Conservation (phyloP, 2,113 vertebrate genomes). For the Isichthys henryi region DNA sequence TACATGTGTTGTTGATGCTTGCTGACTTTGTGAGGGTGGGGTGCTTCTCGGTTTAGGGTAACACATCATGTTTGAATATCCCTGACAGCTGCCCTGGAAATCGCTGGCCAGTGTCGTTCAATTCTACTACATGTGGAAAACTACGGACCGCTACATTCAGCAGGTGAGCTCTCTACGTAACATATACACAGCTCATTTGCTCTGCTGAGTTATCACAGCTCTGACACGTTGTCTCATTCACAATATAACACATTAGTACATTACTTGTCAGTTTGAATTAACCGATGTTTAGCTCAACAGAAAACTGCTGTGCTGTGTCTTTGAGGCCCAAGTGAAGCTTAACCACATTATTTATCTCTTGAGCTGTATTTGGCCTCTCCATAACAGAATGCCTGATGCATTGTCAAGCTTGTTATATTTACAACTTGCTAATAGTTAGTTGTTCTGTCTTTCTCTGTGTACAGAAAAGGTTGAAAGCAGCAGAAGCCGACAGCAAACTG, state of each 20-base stretch:
- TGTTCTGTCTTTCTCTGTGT: not conserved
- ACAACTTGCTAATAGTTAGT: not conserved
- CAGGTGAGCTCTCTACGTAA: slow-evolving; percentile 56
- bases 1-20: not conserved
- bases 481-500: slow-evolving; percentile 85
- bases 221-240: not conserved
- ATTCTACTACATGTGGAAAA: slow-evolving; percentile 97
- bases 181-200: not conserved
- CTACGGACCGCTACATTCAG: slow-evolving; percentile 90
- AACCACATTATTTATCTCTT: not conserved
- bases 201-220: not conserved
- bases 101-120: slow-evolving; percentile 91
- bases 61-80: not conserved
- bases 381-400: not conserved
- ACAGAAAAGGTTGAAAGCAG: slow-evolving; percentile 86
- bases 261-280: not conserved
- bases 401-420: not conserved
- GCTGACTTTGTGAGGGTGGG: not conserved
- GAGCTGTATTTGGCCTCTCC: not conserved
- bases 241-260: not conserved
- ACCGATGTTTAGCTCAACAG: not conserved
- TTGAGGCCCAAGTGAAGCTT: not conserved
- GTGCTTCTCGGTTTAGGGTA: not conserved
- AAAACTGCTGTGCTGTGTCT: not conserved
- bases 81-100: slow-evolving; percentile 84